Evolutionary conservation across 2,797 vertebrate genomes (phyloP).

Genomic region (Agapornis canus): DNA sequence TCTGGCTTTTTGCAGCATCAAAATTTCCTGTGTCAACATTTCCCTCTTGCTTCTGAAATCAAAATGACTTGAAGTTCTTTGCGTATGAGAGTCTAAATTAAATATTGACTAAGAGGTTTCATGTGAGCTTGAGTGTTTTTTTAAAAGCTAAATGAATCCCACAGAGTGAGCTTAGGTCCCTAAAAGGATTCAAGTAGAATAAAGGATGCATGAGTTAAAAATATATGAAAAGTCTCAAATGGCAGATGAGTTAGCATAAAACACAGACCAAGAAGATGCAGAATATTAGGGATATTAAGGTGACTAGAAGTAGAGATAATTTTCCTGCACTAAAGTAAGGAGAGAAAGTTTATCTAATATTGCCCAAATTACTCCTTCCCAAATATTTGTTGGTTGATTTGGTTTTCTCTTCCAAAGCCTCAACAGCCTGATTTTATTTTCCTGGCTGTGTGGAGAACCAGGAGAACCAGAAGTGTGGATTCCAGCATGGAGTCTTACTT

Average conservation of each 20-base stretch:
- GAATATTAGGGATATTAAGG: neutral
- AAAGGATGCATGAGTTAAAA: neutral
- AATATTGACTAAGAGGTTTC: constrained; percentile 28
- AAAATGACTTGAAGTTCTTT: neutral
- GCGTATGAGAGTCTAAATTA: neutral
- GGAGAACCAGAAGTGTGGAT: constrained; percentile 6
- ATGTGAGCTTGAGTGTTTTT: neutral
- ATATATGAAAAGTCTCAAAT: neutral
- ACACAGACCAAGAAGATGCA: neutral
- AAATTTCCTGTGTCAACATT: neutral
- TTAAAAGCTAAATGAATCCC: constrained; percentile 7
- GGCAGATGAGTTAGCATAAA: constrained; percentile 23
- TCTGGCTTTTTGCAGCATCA: neutral
- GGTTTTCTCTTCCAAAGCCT: constrained; percentile 58
- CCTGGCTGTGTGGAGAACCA: constrained; percentile 6
- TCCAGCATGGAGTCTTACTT: constrained; percentile 23
- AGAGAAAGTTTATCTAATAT: constrained; percentile 34
- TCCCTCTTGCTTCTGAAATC: neutral
- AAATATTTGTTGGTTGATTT: constrained; percentile 60
- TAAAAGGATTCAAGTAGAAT: neutral
- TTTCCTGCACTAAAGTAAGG: constrained; percentile 11
- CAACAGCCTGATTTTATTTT: constrained; percentile 54
- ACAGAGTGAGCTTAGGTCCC: neutral
- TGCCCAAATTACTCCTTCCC: constrained; percentile 31
- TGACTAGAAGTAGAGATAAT: constrained; percentile 29